These are phyloP conservation scores for Phaethon lepturus DNA, from an alignment of 2,113 vertebrate genomes.

Conservation along the genomic window DNA sequence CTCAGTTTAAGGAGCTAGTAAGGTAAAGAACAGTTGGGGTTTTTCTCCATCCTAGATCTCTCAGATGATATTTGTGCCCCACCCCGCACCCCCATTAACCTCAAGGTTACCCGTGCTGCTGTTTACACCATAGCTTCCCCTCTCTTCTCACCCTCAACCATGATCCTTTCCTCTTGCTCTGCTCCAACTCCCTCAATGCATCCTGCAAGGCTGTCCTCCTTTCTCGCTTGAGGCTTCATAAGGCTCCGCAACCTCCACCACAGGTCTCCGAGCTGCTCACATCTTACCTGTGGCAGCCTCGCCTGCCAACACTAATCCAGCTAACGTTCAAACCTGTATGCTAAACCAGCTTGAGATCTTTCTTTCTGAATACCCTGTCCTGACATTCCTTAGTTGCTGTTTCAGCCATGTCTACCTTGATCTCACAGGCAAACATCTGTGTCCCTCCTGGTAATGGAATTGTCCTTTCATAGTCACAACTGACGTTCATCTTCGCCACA, in stretches of 20 bases:
- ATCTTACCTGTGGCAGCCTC: not conserved
- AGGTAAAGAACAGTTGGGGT: not conserved
- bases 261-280: accelerated
- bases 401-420: not conserved
- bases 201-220: not conserved
- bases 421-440: not conserved
- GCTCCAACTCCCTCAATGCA: not conserved
- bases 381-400: not conserved
- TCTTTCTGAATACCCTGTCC: not conserved
- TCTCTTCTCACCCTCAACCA: not conserved
- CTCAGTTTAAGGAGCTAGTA: not conserved
- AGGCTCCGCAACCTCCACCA: not conserved
- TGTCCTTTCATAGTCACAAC: not conserved
- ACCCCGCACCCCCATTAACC: not conserved
- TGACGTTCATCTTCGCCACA: accelerated
- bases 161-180: not conserved
- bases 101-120: not conserved
- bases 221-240: accelerated
- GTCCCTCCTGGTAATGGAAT: not conserved
- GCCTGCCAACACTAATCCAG: not conserved
- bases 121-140: not conserved
- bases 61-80: not conserved
- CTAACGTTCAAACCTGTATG: not conserved
- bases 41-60: not conserved
- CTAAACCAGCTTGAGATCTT: not conserved